phyloP scores from a whole-genome alignment of 2,113 vertebrate genomes.

The Dipodomys ordii region DNA sequence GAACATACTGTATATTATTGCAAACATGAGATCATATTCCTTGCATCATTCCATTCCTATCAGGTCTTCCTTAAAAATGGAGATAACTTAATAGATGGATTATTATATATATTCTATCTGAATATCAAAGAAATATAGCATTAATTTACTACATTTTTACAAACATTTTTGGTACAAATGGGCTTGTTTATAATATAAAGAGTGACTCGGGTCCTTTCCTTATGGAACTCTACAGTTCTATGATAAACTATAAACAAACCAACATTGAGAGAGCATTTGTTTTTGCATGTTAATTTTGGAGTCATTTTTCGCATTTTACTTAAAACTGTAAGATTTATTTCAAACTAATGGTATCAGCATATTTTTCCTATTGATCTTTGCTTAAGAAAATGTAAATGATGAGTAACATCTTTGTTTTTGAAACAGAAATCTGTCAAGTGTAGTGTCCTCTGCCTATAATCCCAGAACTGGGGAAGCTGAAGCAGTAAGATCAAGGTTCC shows the following conservation, averaged over 20 bases:
- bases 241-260: not conserved
- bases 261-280: not conserved
- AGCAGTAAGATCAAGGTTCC: no score
- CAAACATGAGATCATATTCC: not conserved
- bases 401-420: not conserved
- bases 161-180: not conserved
- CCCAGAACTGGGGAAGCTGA: no score
- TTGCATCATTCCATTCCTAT: not conserved
- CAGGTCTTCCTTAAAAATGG: not conserved
- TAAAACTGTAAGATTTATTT: conserved; percentile 18
- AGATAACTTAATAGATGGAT: not conserved
- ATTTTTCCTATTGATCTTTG: not conserved
- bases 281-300: conserved; percentile 24
- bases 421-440: not conserved
- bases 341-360: not conserved
- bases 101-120: not conserved
- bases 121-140: not conserved
- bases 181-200: not conserved
- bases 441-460: no score
- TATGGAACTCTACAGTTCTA: not conserved
- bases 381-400: not conserved
- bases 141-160: not conserved
- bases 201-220: not conserved
- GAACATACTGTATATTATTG: not conserved
- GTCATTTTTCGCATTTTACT: not conserved